Base-by-base conservation (phyloP, 2,113 vertebrate species). In the Pangasianodon gigas region DNA sequence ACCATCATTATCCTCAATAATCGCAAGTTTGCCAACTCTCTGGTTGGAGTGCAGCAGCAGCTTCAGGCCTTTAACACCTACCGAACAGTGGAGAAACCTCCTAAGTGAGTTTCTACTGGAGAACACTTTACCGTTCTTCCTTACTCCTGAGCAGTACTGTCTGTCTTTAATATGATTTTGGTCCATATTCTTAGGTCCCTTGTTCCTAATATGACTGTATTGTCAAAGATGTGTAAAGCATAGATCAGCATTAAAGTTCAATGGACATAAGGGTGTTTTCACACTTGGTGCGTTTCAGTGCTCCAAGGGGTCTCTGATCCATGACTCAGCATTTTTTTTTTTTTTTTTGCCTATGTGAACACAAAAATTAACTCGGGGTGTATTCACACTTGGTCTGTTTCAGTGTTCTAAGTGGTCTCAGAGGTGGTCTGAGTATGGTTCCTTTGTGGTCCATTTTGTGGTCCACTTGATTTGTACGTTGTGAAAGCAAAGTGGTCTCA, bases 1-100 rank as follows among this genome's bases (percentile, higher is more conserved):
- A 99, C 98, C 93, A 98, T 99, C 93, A 98, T 99, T 92, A 99
- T 99, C 94, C 96, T 99, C 91, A 99, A 99, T 95, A 99, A 99
- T 93, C 97, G 98, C 93, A 99, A 98, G 94, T 99, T 99, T 85
- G 97, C 98, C 93, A 99, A 99, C 96, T 98, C 98, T 0, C 95
- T 99, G 58, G 93, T 97, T 0, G 98, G 98, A 0, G 98, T 99
- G 74, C 98, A 99, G 56, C 98, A 98, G 89, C 98, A 99, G 93
- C 97, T 99, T 0, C 98, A 99, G 94, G 98, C 98, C 0, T 99
- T 99, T 96, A 99, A 98, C 96, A 98, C 98, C 16, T 99, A 99
- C 94, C 95, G 98, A 52, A 99, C 98, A 0, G 98, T 98, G 87
- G 98, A 99, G 94, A 99, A 99, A 84, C 98, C 98, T 1, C 97